phyloP scores from a whole-genome alignment of 2,113 vertebrate genomes.

The Ptilorrhoa leucosticta region DNA sequence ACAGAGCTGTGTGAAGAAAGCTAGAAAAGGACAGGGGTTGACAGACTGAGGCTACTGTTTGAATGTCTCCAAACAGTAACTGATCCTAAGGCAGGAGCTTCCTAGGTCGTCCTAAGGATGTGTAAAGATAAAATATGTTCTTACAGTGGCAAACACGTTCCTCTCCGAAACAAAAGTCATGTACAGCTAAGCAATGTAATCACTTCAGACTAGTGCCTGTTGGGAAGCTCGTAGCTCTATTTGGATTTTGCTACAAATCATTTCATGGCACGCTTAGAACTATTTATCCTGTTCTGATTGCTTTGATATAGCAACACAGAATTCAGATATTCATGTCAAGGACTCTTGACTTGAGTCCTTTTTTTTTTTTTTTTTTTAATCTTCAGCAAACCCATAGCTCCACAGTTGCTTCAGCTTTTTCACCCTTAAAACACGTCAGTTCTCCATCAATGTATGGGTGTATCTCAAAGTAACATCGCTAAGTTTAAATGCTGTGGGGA shows the following conservation, averaged over 20 bases:
- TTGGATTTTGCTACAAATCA: background rate
- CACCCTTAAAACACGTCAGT: background rate
- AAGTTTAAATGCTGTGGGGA: background rate
- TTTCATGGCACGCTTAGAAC: background rate
- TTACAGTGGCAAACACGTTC: background rate
- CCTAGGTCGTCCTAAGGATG: background rate
- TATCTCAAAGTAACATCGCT: background rate
- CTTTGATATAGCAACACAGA: background rate
- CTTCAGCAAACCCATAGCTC: background rate
- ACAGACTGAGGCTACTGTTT: background rate
- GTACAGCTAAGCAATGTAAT: background rate
- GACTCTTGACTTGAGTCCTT: background rate
- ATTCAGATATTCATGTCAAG: background rate
- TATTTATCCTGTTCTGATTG: background rate
- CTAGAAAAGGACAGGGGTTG: background rate
- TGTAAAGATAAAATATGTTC: background rate
- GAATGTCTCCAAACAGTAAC: background rate
- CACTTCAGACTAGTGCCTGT: background rate
- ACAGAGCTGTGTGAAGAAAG: background rate
- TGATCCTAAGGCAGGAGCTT: background rate
- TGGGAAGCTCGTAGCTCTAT: background rate
- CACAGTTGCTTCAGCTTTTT: background rate
- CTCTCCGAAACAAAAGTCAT: background rate
- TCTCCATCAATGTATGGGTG: background rate
- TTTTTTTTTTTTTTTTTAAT: background rate